phyloP scores from a whole-genome alignment of 1,140 invertebrate species.

The Heliothis virescens region DNA sequence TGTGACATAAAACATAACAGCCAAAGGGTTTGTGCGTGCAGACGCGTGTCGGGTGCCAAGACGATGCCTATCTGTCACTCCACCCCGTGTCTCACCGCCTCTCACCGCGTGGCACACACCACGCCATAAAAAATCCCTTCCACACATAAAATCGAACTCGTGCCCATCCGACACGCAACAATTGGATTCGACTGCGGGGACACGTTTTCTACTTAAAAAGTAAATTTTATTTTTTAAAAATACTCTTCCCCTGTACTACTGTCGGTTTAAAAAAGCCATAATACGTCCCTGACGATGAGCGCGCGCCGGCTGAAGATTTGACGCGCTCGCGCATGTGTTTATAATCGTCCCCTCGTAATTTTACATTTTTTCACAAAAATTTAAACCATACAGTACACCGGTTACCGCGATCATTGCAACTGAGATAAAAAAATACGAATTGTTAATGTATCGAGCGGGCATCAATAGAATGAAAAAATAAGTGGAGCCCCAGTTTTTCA shows the following conservation, averaged over 20 bases:
- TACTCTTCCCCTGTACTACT: conserved; percentile 76
- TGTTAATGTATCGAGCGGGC: conserved; percentile 73
- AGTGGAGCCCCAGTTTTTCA: conserved; percentile 73
- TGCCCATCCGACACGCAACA: conserved; percentile 85
- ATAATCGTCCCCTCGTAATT: conserved; percentile 83
- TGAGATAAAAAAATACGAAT: conserved; percentile 70
- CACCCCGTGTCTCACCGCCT: conserved; percentile 39
- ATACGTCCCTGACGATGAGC: conserved; percentile 73
- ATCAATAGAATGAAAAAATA: conserved; percentile 74
- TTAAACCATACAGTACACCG: conserved; percentile 75
- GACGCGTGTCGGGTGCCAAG: conserved; percentile 54
- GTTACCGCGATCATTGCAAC: conserved; percentile 71
- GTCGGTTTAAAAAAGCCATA: conserved; percentile 82
- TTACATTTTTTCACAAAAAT: conserved; percentile 78
- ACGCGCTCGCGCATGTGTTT: conserved; percentile 84
- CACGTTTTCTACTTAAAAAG: conserved; percentile 81
- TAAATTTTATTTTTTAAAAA: conserved; percentile 84
- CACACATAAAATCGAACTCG: conserved; percentile 80
- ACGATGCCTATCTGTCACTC: conserved; percentile 52
- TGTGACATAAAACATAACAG: conserved; percentile 47
- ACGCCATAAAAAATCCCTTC: conserved; percentile 82
- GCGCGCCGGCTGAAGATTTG: conserved; percentile 85
- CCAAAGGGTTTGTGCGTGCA: conserved; percentile 63
- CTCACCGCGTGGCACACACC: conserved; percentile 73
- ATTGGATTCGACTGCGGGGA: conserved; percentile 81